Conservation (phyloP, 2,888 invertebrate genomes). For the Marasmarcha lunaedactyla region DNA sequence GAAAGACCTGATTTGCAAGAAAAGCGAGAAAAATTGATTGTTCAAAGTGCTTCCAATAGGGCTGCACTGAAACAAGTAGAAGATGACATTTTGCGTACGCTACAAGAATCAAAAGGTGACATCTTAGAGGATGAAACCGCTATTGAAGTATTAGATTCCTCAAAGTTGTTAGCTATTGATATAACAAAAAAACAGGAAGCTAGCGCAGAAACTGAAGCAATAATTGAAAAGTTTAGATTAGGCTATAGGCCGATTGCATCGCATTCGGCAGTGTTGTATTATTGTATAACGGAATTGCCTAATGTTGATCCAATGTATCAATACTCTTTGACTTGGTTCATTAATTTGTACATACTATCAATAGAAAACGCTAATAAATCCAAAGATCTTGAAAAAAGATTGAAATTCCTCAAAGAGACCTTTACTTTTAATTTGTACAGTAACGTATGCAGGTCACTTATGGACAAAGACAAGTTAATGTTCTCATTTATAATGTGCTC, state of each 20-base stretch:
- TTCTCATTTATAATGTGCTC: constrained; percentile 85
- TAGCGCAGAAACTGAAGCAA: constrained; percentile 80
- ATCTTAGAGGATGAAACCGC: constrained; percentile 93
- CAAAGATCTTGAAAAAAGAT: constrained; percentile 76
- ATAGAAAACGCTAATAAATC: constrained; percentile 81
- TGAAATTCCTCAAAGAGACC: constrained; percentile 78
- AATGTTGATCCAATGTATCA: constrained; percentile 92
- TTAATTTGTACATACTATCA: constrained; percentile 81
- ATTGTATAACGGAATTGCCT: constrained; percentile 85
- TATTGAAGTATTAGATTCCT: constrained; percentile 87
- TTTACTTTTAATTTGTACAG: constrained; percentile 85
- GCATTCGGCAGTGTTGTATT: constrained; percentile 84
- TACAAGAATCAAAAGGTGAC: constrained; percentile 86
- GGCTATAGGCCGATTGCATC: constrained; percentile 83
- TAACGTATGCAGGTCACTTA: constrained; percentile 86
- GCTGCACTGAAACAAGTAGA: constrained; percentile 87
- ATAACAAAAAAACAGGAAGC: constrained; percentile 86
- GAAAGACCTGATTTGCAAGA: constrained; percentile 87
- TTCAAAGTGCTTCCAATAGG: constrained; percentile 84
- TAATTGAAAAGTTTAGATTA: constrained; percentile 80
- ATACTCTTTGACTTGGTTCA: constrained; percentile 88
- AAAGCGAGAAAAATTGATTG: constrained; percentile 81
- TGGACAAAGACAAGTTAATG: constrained; percentile 86
- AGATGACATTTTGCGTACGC: constrained; percentile 87
- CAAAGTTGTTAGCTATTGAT: constrained; percentile 83